Conservation (phyloP, 2,113 vertebrate genomes). For the Garra rufa region DNA sequence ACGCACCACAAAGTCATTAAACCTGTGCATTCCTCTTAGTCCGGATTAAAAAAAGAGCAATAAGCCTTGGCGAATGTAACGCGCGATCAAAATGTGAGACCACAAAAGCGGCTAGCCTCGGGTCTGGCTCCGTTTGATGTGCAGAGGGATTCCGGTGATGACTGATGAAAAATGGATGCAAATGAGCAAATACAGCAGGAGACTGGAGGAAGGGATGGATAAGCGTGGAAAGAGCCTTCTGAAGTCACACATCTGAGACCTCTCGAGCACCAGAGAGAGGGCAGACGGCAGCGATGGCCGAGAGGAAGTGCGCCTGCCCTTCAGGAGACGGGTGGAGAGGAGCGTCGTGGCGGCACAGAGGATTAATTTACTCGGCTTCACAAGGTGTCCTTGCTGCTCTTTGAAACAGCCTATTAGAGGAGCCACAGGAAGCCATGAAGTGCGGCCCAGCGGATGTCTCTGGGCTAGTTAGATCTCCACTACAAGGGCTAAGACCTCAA, state of each 20-base stretch:
- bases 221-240: constrained; percentile 65
- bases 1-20: background rate
- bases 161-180: constrained; percentile 73
- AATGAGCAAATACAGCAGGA: constrained; percentile 64
- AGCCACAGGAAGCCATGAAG: constrained; percentile 39
- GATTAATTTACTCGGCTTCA: constrained; percentile 58
- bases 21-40: constrained; percentile 6
- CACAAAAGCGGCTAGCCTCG: constrained; percentile 49
- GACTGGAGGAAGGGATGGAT: constrained; percentile 58
- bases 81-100: background rate
- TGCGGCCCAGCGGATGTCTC: constrained; percentile 24
- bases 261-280: constrained; percentile 56
- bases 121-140: constrained; percentile 64
- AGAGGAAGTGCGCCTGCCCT: constrained; percentile 47
- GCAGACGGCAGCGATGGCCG: constrained; percentile 54
- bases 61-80: background rate
- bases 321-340: constrained; percentile 25
- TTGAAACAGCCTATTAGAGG: constrained; percentile 59
- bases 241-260: constrained; percentile 67
- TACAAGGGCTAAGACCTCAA: constrained; percentile 45
- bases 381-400: constrained; percentile 68
- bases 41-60: constrained; percentile 1
- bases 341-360: constrained; percentile 22
- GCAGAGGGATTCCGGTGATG: constrained; percentile 63
- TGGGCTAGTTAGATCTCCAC: constrained; percentile 51